Base-by-base conservation (phyloP, 1,140 invertebrate species). In the Potamilus streckersoni region DNA sequence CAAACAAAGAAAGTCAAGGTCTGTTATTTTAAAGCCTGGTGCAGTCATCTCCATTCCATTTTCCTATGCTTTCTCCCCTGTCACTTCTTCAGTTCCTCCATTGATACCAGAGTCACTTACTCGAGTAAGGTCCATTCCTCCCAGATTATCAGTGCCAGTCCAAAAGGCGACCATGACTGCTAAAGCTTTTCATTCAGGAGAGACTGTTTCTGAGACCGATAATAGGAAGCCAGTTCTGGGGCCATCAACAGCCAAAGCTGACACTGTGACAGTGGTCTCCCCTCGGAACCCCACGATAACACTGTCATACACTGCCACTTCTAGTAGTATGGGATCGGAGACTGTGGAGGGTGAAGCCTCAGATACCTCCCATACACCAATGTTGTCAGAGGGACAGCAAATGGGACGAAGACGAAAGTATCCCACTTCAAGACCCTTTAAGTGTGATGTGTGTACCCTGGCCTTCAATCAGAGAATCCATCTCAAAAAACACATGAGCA, bases 381-480 rank as follows among this genome's bases (percentile, higher is more conserved):
- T 19, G 13, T 6, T 55, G 58, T 60, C 67, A 57, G n/a, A 19
- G 5, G 66, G 67, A 16, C 17, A 23, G 17, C 73, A 69, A 59
- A 19, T 56, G 4, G 63, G 60, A 74, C 76, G 79, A 81, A 84
- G 79, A 60, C 70, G 87, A 16, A 70, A 83, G 16, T 87, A 87
- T 69, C 86, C 85, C 14, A 86, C 85, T 2, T 84, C 84, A 13
- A 80, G 82, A 66, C 88, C 88, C 13, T 89, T 87, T 71, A 88
- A 89, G 68, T 90, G 89, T 83, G 81, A 85, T 6, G 74, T 86
- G 38, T 90, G 89, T 83, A 82, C 85, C 38, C 71, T 87, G 68
- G 84, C 88, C 19, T 90, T 90, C 71, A 90, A 90, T 72, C 89
- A 90, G 78, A 83, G 87, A 65, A 89, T 90, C 66, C 89, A 90